Base-by-base conservation (phyloP, 1,140 invertebrate species). In the Euura saliciscinereae region DNA sequence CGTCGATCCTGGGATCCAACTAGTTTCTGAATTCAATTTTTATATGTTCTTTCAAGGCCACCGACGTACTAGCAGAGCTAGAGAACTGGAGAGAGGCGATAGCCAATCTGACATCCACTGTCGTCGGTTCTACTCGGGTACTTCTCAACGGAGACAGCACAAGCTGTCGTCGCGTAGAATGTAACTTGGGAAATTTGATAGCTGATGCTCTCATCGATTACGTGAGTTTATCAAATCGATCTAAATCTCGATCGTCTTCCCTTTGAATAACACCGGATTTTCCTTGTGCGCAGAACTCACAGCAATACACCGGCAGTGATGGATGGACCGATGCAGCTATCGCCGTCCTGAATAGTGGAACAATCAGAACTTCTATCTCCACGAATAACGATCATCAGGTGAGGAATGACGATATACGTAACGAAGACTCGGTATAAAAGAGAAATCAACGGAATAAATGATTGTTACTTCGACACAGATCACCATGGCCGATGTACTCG, bases 111-210 rank as follows among this genome's bases (percentile, higher is more conserved):
- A 89, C 90, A 2, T 82, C 87, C 11, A 78, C 86, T 66, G 83
- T 90, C 44, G 83, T 95, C 13, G 95, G 94, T 1, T 84, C 83
- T 5, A 93, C 91, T 1, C 90, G 89, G 71, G 90, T 92, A 28
- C 73, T 90, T 8, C 87, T 96, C 11, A 89, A 92, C 71, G 92
- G 91, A 6, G 83, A 86, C 6, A 78, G 75, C 46, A 28, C 28
- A 28, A 81, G 86, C 1, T 97, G 96, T 80, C 89, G 94, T 66
- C 78, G 88, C 59, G 74, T 78, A 59, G 96, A 98, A 83, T 97
- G 96, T 81, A 97, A 96, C 83, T 86, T 97, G 65, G 96, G 95
- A 51, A 96, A 97, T 85, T 80, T 97, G 2, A 88, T 96, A 51
- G 88, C 94, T 0, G 95, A 97, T 80, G 90, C 94, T 5, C 90